Evolutionary conservation across 1,140 invertebrate species (phyloP).

Genomic region (Sweltsa coloradensis): DNA sequence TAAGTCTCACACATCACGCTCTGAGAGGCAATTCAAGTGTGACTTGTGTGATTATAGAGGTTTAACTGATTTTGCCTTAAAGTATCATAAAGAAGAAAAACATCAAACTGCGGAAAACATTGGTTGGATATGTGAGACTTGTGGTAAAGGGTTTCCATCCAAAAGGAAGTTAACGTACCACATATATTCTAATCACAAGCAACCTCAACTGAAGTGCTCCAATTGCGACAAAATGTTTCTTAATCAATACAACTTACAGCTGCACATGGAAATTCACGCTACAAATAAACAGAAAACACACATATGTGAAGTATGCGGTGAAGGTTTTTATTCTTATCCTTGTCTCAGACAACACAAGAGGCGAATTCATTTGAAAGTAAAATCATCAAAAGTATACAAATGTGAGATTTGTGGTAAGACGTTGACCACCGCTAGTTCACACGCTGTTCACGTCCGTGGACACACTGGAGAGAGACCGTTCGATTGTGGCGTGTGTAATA

Average conservation of each 20-base stretch:
- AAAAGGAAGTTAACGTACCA: too few relatives aligned
- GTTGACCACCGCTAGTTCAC: slow-evolving; percentile 23
- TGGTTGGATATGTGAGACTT: too few relatives aligned
- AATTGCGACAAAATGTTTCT: too few relatives aligned
- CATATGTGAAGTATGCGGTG: slow-evolving; percentile 24
- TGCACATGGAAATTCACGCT: slow-evolving; percentile 35
- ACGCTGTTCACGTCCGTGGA: slow-evolving; percentile 45
- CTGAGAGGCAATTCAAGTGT: too few relatives aligned
- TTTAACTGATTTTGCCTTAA: too few relatives aligned
- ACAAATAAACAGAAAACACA: slow-evolving; percentile 44
- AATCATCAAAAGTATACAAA: slow-evolving; percentile 51
- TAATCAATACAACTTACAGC: neutral
- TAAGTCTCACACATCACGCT: too few relatives aligned
- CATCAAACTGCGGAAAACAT: too few relatives aligned
- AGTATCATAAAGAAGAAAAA: too few relatives aligned
- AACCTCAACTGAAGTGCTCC: too few relatives aligned
- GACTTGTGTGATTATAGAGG: too few relatives aligned
- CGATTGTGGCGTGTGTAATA: slow-evolving; percentile 24
- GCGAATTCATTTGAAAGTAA: slow-evolving; percentile 55
- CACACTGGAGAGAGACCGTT: slow-evolving; percentile 23
- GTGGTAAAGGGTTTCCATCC: too few relatives aligned
- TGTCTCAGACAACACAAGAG: slow-evolving; percentile 40
- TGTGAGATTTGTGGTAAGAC: slow-evolving; percentile 37
- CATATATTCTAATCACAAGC: too few relatives aligned
- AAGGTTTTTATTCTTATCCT: slow-evolving; percentile 10